Base-by-base conservation (phyloP, 1,140 invertebrate genomes). In the Bombus soroeensis region DNA sequence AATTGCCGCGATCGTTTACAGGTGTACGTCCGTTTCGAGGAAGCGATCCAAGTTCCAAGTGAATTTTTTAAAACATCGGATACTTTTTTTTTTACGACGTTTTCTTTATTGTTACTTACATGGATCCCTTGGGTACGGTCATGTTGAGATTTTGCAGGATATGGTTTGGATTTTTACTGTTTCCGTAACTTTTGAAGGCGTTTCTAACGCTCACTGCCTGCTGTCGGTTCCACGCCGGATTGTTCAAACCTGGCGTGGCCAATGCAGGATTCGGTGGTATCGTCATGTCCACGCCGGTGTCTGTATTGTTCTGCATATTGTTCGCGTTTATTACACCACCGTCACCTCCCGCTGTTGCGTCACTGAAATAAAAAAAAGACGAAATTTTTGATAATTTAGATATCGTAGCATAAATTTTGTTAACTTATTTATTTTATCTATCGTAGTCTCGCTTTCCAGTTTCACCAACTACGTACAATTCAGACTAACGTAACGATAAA, bases 71-170 rank as follows among this genome's bases (percentile, higher is more conserved):
- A 53, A 53, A 6, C 5, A 18, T 18, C 47, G 0, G 18, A 6
- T 22, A 53, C 5, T 22, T 22, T 53, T 22, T 47, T 22, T 47
- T 43, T 53, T 18, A 22, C 47, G 5, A 47, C 32, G 22, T 15
- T 28, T 62, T 57, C 18, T 6, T n/a, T 57, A 6, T 8, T 6
- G 6, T 28, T 18, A 97, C 97, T 98, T 95, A 98, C 98, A 98
- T 99, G 72, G 97, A 97, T 86, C 98, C 98, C 95, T 98, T 98
- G 72, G 97, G 97, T 68, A 99, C 98, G 64, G 98, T 98, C 97
- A 99, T 98, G 94, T 97, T 98, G 37, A 99, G 96, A 90, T 98
- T 98, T 89, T 97, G 97, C 72, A 99, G 96, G 43, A 99, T 98
- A 71, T 97, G 97, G 91, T 98, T 97, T 32, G 97, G 97, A 83